phyloP scores from a whole-genome alignment of 2,888 invertebrate species.

The Brachylomia viminalis region DNA sequence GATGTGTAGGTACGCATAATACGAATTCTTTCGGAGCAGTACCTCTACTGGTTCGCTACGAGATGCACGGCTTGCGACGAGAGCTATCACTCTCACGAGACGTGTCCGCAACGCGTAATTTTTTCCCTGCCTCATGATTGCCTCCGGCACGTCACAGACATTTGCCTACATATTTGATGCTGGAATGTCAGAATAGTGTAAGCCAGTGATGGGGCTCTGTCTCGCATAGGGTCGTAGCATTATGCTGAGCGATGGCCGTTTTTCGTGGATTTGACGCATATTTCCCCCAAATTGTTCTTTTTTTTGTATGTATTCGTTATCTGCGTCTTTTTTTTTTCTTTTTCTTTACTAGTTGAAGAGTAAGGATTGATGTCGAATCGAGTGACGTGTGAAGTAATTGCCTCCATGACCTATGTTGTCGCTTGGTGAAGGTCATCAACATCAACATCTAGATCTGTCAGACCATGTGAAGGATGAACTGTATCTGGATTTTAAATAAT shows the following conservation, averaged over 20 bases:
- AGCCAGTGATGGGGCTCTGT: no score
- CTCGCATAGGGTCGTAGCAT: no score
- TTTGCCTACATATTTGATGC: slow-evolving; percentile 1
- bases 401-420: neutral
- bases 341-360: neutral
- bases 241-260: no score
- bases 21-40: neutral
- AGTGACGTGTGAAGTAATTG: neutral
- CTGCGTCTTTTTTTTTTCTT: no score
- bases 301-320: no score
- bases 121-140: neutral
- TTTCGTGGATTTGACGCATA: no score
- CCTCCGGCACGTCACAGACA: neutral
- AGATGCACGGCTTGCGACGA: neutral
- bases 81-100: neutral
- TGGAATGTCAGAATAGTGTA: neutral
- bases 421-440: neutral
- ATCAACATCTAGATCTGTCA: neutral
- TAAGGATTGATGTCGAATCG: neutral
- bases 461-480: neutral
- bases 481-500: neutral
- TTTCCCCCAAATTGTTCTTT: no score
- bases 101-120: neutral
- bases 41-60: neutral
- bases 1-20: slow-evolving; percentile 7